A percentile compares a stretch with the other conserved stretches of the same genome.
Evolutionary conservation across 1,140 invertebrate genomes (phyloP).

Genomic region (Brachionus rubens): DNA sequence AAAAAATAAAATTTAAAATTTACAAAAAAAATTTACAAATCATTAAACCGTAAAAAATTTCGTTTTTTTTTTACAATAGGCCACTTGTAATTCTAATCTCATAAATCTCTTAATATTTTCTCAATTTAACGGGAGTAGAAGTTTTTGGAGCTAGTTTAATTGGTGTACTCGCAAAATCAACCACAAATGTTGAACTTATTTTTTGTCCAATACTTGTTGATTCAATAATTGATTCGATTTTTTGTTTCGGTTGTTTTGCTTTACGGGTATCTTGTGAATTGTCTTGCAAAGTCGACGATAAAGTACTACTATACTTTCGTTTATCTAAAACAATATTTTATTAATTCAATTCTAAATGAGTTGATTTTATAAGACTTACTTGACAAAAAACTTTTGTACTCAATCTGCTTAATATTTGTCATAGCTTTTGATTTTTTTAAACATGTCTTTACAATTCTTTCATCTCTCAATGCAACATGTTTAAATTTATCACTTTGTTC

Average conservation of each 20-base stretch:
- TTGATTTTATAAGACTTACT: background rate
- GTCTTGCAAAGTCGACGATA: constrained; percentile 17
- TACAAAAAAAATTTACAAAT: constrained; percentile 42
- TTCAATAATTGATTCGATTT: background rate
- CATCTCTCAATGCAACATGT: background rate
- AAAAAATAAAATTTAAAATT: background rate
- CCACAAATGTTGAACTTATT: constrained; percentile 14
- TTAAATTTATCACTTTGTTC: constrained; percentile 3
- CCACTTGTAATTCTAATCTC: constrained; percentile 12
- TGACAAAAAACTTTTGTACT: constrained; percentile 33
- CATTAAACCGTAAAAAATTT: no score
- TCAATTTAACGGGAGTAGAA: constrained; percentile 31
- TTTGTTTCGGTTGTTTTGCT: background rate
- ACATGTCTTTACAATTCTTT: background rate
- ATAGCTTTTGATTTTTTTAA: constrained; percentile 29
- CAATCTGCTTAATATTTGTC: constrained; percentile 24
- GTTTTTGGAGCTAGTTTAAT: constrained; percentile 42
- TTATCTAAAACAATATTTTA: constrained; percentile 17
- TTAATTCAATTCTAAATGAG: background rate
- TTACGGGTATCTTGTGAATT: background rate
- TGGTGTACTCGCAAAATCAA: constrained; percentile 35
- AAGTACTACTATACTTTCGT: constrained; percentile 19
- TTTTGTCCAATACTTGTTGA: background rate
- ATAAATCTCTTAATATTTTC: background rate
- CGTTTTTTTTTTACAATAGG: constrained; percentile 35